Evolutionary conservation across 2,888 invertebrate species (phyloP), one percentile per base, ranked within the genome.

Genomic region (Hemithea aestivaria): DNA sequence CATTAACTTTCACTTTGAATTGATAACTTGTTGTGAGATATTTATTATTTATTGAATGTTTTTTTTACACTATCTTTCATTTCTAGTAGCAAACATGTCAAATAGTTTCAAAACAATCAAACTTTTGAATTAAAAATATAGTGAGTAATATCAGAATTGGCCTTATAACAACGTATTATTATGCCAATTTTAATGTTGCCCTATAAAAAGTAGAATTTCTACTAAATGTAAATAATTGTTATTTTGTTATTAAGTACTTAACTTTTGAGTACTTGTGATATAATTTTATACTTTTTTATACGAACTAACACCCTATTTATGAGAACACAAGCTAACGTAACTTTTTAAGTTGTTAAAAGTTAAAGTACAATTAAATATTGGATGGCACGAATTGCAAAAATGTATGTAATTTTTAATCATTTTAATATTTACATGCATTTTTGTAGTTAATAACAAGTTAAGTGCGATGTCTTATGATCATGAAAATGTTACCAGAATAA

Each of bases 391-490:
- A 52, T 11, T 31, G 42, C 40, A 52, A 52, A 43, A 39, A 42
- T 38, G 45, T 37, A 38, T 27, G 40, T 42, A 48, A 51, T 40
- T 35, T 41, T 28, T 40, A 44, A 29, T 24, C 20, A 35, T n/a
- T n/a, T n/a, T n/a, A n/a, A n/a, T n/a, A n/a, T n/a, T n/a, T n/a
- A n/a, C n/a, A 36, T 42, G 33, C 9, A 12, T 51, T 27, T 30
- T 23, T 40, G 39, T 56, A 60, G 56, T 45, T 53, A 67, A 62
- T 71, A 70, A 70, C 65, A 63, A 63, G 69, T 74, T 75, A 83
- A 84, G 85, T 85, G 85, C 73, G 85, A 84, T 84, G 85, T 85
- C 83, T 58, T 58, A 64, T 57, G 61, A 66, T 16, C 3, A 60
- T 64, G 62, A 63, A 61, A 64, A 58, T 34, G 26, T 34, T 38